Percentiles rank a stretch among this genome's conserved stretches.
These are phyloP conservation scores for Spheniscus mendiculus DNA, from an alignment of 2,113 vertebrate species.

Conservation along the genomic window DNA sequence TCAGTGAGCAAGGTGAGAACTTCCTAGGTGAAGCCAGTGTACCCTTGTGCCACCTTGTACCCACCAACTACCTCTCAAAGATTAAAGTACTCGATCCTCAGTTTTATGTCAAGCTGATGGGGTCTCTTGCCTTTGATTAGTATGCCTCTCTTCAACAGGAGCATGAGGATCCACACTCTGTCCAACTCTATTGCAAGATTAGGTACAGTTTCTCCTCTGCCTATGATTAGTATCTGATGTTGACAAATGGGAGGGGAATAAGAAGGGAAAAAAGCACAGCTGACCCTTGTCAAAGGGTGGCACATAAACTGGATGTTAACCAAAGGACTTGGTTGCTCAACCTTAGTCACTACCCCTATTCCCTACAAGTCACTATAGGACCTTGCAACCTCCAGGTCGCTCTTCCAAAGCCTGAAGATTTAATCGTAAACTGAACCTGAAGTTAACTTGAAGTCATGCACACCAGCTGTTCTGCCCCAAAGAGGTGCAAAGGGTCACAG, in stretches of 20 bases:
- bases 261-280: neutral
- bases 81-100: neutral
- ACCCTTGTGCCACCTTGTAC: neutral
- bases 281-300: neutral
- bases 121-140: neutral
- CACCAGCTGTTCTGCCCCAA: neutral
- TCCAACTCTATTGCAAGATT: neutral
- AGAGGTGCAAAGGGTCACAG: neutral
- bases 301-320: neutral
- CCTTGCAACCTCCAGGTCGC: neutral
- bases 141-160: neutral
- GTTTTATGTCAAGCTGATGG: neutral
- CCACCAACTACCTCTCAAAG: neutral
- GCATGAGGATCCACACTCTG: neutral
- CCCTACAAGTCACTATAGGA: neutral
- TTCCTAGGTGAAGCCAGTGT: neutral
- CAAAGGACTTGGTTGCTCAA: neutral
- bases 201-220: neutral
- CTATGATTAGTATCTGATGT: neutral
- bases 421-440: neutral
- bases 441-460: neutral
- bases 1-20: neutral
- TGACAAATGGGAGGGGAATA: neutral
- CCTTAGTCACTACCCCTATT: neutral
- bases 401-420: neutral